Base-by-base conservation (phyloP, 2,888 invertebrate genomes). In the Erpobdella octoculata region DNA sequence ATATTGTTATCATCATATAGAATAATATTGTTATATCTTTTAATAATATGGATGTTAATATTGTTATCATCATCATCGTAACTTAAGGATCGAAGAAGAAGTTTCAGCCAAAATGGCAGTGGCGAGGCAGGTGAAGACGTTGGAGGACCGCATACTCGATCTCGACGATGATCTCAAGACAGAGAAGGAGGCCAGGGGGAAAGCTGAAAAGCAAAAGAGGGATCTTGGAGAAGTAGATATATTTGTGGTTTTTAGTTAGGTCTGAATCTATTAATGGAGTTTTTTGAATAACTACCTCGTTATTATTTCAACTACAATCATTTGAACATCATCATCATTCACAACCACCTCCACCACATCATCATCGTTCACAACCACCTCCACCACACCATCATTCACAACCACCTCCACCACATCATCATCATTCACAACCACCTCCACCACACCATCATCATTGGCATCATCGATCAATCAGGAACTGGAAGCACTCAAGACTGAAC, bases 151-250 rank as follows among this genome's bases (percentile, higher is more conserved):
- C 74, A 71, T 82, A 33, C 80, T 81, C 70, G 84, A 85, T 76
- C 87, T 97, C 8, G 91, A 92, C 83, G 98, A 99, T 84, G 98
- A 99, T 85, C 87, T 98, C 73, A 98, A 98, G 79, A 91, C 92
- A 0, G 98, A 99, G 83, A 90, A 93, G 75, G 88, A 87, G 18
- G 90, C 93, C 0, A 85, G 96, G 74, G 89, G 89, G 78, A 96
- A 96, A 78, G 97, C 97, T 0, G 98, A 99, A 84, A 94, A 95
- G 82, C 89, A 92, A 77, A 90, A 92, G 78, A 87, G 96, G 12
- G 97, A 98, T 82, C 87, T 97, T 75, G 93, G 93, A 83, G 96
- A 86, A 79, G 84, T 83, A 74, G 33, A 73, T 65, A 38, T n/a
- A 6, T 25, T 5, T 8, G 21, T 9, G 9, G n/a, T 58, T n/a